Evolutionary conservation across 2,113 vertebrate species (phyloP).

Genomic region (Hippolais icterina): DNA sequence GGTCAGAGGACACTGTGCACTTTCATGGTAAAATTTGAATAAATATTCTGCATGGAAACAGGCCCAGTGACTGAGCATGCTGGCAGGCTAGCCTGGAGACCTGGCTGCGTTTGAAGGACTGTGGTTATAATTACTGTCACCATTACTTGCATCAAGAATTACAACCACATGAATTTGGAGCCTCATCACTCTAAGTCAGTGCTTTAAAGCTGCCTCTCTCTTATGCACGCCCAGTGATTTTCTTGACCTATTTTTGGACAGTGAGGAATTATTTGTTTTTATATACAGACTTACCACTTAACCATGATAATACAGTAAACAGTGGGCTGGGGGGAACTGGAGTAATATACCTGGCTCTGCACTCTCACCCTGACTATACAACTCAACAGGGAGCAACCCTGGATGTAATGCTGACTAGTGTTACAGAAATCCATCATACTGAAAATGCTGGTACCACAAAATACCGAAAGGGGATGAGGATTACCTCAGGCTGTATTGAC

Average conservation of each 20-base stretch:
- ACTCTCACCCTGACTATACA: not conserved
- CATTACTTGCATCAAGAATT: slow-evolving; percentile 36
- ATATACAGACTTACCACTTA: not conserved
- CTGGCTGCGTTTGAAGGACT: not conserved
- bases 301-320: not conserved
- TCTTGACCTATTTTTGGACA: slow-evolving; percentile 38
- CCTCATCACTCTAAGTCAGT: slow-evolving; percentile 13
- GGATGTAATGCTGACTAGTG: not conserved
- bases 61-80: not conserved
- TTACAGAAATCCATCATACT: not conserved
- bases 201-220: not conserved
- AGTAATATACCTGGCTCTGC: not conserved
- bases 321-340: not conserved
- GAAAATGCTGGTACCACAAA: not conserved
- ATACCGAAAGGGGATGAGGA: not conserved
- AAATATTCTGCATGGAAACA: not conserved
- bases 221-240: not conserved
- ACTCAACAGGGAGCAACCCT: not conserved
- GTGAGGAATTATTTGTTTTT: not conserved
- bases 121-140: slow-evolving; percentile 48
- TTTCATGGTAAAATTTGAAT: not conserved
- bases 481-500: not conserved
- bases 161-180: not conserved
- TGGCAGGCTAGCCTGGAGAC: not conserved
- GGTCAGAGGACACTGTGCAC: not conserved